These are phyloP conservation scores for Tridacna gigas DNA, from an alignment of 2,888 invertebrate species.

Conservation along the genomic window DNA sequence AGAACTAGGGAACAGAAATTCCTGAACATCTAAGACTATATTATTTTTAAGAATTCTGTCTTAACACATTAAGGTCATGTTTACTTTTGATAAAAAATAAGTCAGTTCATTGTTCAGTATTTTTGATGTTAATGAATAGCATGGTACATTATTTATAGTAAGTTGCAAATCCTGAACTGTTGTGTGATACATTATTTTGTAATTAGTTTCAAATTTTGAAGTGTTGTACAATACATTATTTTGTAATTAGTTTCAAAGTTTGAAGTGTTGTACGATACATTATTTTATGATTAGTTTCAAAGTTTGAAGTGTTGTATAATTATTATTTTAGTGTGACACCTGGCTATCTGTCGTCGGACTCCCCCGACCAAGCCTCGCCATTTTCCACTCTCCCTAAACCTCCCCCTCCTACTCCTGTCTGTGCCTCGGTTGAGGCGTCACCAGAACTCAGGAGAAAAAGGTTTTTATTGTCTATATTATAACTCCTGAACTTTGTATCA, in stretches of 20 bases:
- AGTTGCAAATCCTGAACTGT: too few relatives aligned
- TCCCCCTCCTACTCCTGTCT: slow-evolving; percentile 72
- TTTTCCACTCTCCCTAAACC: slow-evolving; percentile 63
- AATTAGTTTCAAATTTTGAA: background rate
- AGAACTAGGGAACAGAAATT: too few relatives aligned
- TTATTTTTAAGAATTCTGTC: too few relatives aligned
- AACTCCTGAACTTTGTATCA: too few relatives aligned
- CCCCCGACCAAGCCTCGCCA: slow-evolving; percentile 52
- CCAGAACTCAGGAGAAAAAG: slow-evolving; percentile 67
- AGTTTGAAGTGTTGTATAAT: slow-evolving; percentile 22
- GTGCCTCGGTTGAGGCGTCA: slow-evolving; percentile 72
- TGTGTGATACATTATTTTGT: slow-evolving; percentile 16
- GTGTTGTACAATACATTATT: background rate
- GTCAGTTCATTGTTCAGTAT: too few relatives aligned
- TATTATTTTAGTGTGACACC: slow-evolving; percentile 49
- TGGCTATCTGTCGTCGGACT: slow-evolving; percentile 55
- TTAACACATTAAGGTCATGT: too few relatives aligned
- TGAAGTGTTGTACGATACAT: slow-evolving; percentile 19
- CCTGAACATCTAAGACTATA: too few relatives aligned
- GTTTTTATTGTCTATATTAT: slow-evolving; percentile 33
- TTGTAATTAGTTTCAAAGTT: too few relatives aligned
- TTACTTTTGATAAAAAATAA: too few relatives aligned
- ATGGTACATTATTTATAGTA: too few relatives aligned
- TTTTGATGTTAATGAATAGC: too few relatives aligned
- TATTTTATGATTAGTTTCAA: background rate